phyloP scores from a whole-genome alignment of 2,113 vertebrate species.

The Theristicus caerulescens region DNA sequence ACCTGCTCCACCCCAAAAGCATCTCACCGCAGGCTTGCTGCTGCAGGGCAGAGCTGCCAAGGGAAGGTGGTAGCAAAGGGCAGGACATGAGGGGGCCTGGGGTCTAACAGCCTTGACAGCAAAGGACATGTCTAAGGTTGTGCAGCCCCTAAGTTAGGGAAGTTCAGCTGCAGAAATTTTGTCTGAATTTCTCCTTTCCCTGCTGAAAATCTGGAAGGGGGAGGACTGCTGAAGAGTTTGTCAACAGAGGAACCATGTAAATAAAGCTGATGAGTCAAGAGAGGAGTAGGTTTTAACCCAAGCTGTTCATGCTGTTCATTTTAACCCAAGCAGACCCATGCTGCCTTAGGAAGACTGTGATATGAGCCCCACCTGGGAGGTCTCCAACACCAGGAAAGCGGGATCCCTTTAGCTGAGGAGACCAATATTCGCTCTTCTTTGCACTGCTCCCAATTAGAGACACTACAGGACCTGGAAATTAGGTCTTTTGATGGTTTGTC shows the following conservation, averaged over 20 bases:
- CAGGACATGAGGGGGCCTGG: rapidly evolving
- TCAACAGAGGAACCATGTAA: neutral
- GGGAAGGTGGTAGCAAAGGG: neutral
- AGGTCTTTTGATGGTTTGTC: neutral
- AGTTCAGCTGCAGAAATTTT: neutral
- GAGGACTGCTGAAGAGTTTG: neutral
- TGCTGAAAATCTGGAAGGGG: neutral
- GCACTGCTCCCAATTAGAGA: neutral
- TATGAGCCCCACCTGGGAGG: neutral
- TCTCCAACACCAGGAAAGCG: neutral
- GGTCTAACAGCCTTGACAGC: neutral
- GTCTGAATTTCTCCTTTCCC: neutral
- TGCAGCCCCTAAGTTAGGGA: neutral
- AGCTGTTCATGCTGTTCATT: neutral
- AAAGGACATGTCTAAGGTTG: neutral
- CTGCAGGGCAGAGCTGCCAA: neutral
- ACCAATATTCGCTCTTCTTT: neutral
- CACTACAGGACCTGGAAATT: neutral
- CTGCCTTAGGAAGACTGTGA: neutral
- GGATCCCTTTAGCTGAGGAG: neutral
- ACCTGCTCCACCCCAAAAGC: neutral
- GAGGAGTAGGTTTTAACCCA: neutral
- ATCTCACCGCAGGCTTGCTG: rapidly evolving
- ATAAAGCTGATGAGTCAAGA: neutral
- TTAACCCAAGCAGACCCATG: neutral